Evolutionary conservation across 2,113 vertebrate species (phyloP), one percentile per base, ranked within the genome.

Genomic region (Nothocercus julius): DNA sequence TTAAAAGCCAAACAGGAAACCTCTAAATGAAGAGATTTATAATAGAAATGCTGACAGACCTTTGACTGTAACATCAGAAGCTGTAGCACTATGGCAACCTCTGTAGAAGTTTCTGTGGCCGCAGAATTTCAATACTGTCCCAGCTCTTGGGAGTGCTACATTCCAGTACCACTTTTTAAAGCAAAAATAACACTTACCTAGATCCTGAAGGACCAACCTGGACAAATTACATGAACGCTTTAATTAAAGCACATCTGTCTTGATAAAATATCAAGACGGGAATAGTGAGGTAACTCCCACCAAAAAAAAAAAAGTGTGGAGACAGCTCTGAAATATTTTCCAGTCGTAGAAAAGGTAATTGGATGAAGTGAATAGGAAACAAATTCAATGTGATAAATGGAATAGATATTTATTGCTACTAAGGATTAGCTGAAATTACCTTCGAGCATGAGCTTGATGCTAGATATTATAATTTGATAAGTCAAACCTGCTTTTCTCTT

Each of bases 401-500:
- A 95, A 96, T 93, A 92, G 80, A 90, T 96, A 96, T 85, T 96
- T 97, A 94, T 96, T 97, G 95, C 95, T 90, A 89, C 83, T 95
- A 95, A 97, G 82, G 74, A 95, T 96, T 96, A 94, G 69, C 79
- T 96, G 62, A 89, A 96, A 97, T 95, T 97, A 92, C 90, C 87
- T 95, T 95, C 94, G 95, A 91, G 94, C 67, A 84, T 15, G 44
- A 96, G 85, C 73, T 81, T 82, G 90, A 94, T 90, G 58, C 69
- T 94, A 95, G 78, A 96, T 94, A 92, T 81, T 78, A 93, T 95
- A 89, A 96, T 95, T 91, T 95, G 91, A 94, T 93, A 92, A 93
- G 78, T 13, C 79, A 47, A 97, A 96, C 84, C 62, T 68, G 86
- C 88, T 75, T 95, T 85, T 95, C 5, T 3, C 18, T 90, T 92